Evolutionary conservation across 2,888 invertebrate species (phyloP).

Genomic region (Papilio protenor): DNA sequence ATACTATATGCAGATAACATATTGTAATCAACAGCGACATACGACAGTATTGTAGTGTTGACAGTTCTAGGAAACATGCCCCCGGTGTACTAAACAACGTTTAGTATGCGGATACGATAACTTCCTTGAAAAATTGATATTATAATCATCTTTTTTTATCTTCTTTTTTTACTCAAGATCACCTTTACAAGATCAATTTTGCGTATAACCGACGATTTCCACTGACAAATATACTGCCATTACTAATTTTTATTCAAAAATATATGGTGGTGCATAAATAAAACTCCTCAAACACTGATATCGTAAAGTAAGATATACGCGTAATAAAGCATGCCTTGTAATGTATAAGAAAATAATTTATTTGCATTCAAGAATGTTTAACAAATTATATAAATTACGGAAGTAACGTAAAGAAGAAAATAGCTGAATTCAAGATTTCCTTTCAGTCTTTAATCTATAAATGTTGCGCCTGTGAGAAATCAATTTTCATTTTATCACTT

Average conservation of each 20-base stretch:
- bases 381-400: neutral
- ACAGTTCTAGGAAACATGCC: conserved; percentile 31
- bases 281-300: too few species aligned
- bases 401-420: neutral
- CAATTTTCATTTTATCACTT: too few species aligned
- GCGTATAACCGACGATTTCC: neutral
- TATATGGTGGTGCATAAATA: too few species aligned
- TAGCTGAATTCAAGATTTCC: neutral
- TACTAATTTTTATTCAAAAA: too few species aligned
- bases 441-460: too few species aligned
- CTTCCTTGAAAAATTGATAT: neutral
- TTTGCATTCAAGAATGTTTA: neutral
- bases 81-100: neutral
- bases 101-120: conserved; percentile 22
- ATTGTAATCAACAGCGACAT: conserved; percentile 15
- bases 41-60: conserved; percentile 16
- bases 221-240: too few species aligned
- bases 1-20: conserved; percentile 26
- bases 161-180: neutral
- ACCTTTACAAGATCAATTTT: too few species aligned
- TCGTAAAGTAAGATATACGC: too few species aligned
- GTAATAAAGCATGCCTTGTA: neutral
- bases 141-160: neutral
- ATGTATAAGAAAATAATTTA: neutral
- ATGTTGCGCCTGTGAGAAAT: neutral